A percentile compares a stretch with the other conserved stretches of the same genome.
Conservation (phyloP, 2,797 vertebrate species). For the Hemibagrus guttatus region DNA sequence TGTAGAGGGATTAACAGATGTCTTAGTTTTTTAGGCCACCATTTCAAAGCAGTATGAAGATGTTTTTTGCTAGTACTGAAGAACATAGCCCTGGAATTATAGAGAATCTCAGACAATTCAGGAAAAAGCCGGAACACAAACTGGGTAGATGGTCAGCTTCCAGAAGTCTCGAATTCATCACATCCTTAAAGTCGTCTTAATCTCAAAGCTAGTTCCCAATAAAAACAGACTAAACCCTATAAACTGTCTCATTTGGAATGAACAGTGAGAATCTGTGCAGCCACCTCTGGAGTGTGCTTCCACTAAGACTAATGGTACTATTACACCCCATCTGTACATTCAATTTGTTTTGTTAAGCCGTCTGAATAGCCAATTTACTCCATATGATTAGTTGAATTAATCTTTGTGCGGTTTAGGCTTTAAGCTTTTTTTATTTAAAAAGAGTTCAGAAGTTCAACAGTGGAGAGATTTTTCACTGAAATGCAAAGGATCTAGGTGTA, state of each 20-base stretch:
- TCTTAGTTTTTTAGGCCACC: not conserved
- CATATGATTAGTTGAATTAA: slow-evolving; percentile 77
- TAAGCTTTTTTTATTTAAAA: slow-evolving; percentile 31
- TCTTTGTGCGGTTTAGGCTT: slow-evolving; percentile 68
- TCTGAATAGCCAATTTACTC: slow-evolving; percentile 77
- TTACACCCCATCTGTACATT: slow-evolving; percentile 74
- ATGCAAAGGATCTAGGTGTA: not conserved
- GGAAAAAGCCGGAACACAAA: not conserved
- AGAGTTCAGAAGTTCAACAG: slow-evolving; percentile 25
- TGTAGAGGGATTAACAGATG: not conserved
- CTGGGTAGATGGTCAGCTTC: not conserved
- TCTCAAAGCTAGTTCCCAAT: not conserved
- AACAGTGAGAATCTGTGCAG: slow-evolving; percentile 56
- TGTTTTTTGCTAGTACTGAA: not conserved
- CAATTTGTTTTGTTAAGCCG: slow-evolving; percentile 76
- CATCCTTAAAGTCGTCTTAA: not conserved
- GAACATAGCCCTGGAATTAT: not conserved
- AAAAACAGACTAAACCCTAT: not conserved
- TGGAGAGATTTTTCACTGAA: not conserved
- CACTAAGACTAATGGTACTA: slow-evolving; percentile 76
- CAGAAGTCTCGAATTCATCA: not conserved
- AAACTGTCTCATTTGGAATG: slow-evolving; percentile 18
- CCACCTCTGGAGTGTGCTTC: slow-evolving; percentile 51
- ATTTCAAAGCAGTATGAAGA: not conserved
- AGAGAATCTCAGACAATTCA: not conserved